These are phyloP conservation scores for Chaetorhynchus papuensis DNA, from an alignment of 2,113 vertebrate genomes.

Conservation along the genomic window DNA sequence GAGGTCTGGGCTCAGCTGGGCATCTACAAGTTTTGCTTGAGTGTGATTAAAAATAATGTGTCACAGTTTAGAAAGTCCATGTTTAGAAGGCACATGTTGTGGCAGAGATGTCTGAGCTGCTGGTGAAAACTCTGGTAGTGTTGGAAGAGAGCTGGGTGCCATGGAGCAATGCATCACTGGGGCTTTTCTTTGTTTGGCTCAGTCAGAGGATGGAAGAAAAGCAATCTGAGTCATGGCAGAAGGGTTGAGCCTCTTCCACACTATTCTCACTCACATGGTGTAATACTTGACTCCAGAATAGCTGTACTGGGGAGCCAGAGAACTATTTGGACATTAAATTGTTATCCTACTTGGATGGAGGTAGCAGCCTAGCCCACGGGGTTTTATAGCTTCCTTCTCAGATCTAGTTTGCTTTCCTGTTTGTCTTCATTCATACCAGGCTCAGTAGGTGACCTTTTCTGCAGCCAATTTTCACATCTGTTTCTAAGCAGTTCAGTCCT, in stretches of 20 bases:
- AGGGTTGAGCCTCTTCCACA: neutral
- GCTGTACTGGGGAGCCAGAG: neutral
- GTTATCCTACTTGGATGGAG: conserved; percentile 38
- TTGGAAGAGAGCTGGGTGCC: neutral
- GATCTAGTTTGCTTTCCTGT: conserved; percentile 42
- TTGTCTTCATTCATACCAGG: conserved; percentile 54
- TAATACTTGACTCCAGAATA: conserved; percentile 16
- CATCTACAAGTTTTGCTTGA: neutral
- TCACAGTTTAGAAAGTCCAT: neutral
- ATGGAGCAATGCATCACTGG: neutral
- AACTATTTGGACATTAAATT: conserved; percentile 1
- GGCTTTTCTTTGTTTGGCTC: neutral
- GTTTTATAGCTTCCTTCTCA: conserved; percentile 53
- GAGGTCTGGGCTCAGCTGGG: neutral
- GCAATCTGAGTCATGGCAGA: neutral
- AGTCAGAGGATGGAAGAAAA: neutral
- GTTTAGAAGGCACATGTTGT: neutral
- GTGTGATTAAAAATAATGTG: neutral
- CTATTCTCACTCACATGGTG: neutral
- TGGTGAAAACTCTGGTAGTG: neutral
- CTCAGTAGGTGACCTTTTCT: conserved; percentile 54
- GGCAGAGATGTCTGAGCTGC: neutral
- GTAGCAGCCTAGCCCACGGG: conserved; percentile 14
- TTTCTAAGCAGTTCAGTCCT: conserved; percentile 9
- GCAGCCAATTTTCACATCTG: conserved; percentile 60